Conservation (phyloP, 2,888 invertebrate genomes). For the Flabesymbios commensalis region DNA sequence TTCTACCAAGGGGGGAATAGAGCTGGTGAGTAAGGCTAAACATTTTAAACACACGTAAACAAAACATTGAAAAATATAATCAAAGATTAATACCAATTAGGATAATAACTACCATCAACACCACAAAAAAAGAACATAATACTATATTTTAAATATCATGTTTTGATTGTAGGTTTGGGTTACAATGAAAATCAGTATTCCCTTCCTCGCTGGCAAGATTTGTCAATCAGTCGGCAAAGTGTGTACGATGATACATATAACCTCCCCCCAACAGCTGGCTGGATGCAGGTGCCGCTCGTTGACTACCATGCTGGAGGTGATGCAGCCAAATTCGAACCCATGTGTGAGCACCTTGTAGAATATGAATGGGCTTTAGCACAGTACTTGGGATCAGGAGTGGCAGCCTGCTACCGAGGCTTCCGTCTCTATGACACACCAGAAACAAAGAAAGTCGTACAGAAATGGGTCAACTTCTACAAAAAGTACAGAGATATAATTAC, state of each 20-base stretch:
- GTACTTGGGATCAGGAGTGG: constrained; percentile 36
- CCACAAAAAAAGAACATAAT: no score
- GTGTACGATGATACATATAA: constrained; percentile 33
- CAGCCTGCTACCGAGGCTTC: constrained; percentile 36
- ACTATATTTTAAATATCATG: no score
- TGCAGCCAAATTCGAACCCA: constrained; percentile 33
- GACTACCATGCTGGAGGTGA: constrained; percentile 33
- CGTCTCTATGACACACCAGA: constrained; percentile 27
- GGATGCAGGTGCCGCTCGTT: constrained; percentile 36
- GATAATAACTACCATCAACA: no score
- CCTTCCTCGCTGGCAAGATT: constrained; percentile 36
- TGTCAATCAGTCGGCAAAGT: constrained; percentile 33
- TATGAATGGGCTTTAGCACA: constrained; percentile 37
- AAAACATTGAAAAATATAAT: no score
- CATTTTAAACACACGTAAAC: no score
- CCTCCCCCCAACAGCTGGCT: constrained; percentile 30
- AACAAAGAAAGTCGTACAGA: constrained; percentile 27
- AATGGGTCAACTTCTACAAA: constrained; percentile 37
- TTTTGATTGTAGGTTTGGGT: constrained; percentile 28
- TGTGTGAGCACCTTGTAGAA: constrained; percentile 25
- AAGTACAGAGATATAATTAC: constrained; percentile 30
- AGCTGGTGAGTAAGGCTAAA: constrained; percentile 26
- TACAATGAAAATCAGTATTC: constrained; percentile 38
- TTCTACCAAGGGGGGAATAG: constrained; percentile 37
- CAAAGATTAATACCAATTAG: no score